phyloP scores from a whole-genome alignment of 1,140 invertebrate genomes.

The Saccostrea cuccullata region DNA sequence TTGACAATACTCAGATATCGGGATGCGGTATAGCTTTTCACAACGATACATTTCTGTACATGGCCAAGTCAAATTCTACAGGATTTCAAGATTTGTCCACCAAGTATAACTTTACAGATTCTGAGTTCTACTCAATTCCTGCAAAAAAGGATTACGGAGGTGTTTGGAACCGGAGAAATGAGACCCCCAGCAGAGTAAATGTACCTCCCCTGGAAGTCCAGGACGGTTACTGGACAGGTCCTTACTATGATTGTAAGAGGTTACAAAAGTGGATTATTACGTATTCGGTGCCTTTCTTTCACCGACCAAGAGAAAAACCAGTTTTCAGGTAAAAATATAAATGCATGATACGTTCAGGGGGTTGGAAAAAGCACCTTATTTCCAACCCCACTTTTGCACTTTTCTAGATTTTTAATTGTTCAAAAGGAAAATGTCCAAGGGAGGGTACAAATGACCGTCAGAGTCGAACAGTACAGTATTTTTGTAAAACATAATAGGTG shows the following conservation, averaged over 20 bases:
- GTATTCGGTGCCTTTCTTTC: conserved; percentile 66
- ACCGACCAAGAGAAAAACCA: conserved; percentile 49
- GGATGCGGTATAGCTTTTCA: conserved; percentile 66
- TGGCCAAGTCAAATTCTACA: conserved; percentile 47
- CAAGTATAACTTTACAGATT: conserved; percentile 51
- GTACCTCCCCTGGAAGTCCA: conserved; percentile 49
- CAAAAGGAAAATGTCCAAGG: too few relatives aligned
- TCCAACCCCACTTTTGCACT: too few relatives aligned
- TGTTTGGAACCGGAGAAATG: conserved; percentile 43
- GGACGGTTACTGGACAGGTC: conserved; percentile 63
- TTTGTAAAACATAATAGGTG: too few relatives aligned
- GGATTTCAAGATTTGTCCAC: conserved; percentile 52
- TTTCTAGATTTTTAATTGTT: too few relatives aligned
- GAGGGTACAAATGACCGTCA: too few relatives aligned
- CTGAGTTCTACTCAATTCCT: conserved; percentile 42
- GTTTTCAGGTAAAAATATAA: conserved; percentile 62
- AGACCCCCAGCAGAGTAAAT: conserved; percentile 49
- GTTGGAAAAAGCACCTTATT: not conserved
- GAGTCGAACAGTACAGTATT: too few relatives aligned
- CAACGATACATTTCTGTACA: conserved; percentile 48
- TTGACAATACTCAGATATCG: conserved; percentile 57
- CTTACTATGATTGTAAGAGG: conserved; percentile 63
- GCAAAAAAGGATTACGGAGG: conserved; percentile 46
- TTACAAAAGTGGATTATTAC: conserved; percentile 62
- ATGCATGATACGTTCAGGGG: not conserved